phyloP scores from a whole-genome alignment of 2,888 invertebrate species.

The Plagodis dolabraria region DNA sequence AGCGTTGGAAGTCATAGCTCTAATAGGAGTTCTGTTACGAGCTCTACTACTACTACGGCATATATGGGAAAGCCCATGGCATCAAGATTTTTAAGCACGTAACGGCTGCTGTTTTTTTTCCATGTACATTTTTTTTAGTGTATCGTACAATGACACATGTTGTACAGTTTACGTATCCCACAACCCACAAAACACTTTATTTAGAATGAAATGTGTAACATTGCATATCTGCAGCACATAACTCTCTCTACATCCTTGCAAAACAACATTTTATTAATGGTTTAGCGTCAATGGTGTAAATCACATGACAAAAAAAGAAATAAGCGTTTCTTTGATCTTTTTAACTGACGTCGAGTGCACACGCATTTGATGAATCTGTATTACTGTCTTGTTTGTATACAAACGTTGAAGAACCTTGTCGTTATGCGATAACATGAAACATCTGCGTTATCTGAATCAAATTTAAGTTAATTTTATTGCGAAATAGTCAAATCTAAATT shows the following conservation, averaged over 20 bases:
- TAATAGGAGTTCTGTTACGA: too few relatives aligned
- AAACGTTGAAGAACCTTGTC: constrained; percentile 6
- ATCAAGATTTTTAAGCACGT: too few relatives aligned
- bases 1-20: too few relatives aligned
- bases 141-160: too few relatives aligned
- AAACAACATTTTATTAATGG: constrained; percentile 41
- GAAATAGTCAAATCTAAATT: constrained; percentile 2
- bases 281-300: constrained; percentile 36
- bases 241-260: constrained; percentile 37
- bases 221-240: constrained; percentile 32
- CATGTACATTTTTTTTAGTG: too few relatives aligned
- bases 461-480: background rate
- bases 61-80: too few relatives aligned
- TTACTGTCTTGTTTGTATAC: constrained; percentile 1
- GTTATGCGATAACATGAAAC: background rate
- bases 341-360: constrained; percentile 15
- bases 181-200: constrained; percentile 16
- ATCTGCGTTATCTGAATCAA: background rate
- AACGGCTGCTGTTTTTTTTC: too few relatives aligned
- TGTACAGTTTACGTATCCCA: background rate
- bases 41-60: too few relatives aligned
- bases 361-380: constrained; percentile 25
- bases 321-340: constrained; percentile 35
- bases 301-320: constrained; percentile 32
- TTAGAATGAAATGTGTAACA: constrained; percentile 25